Evolutionary conservation across 2,888 invertebrate species (phyloP), one percentile per base, ranked within the genome.

Genomic region (Punctoribates punctum): DNA sequence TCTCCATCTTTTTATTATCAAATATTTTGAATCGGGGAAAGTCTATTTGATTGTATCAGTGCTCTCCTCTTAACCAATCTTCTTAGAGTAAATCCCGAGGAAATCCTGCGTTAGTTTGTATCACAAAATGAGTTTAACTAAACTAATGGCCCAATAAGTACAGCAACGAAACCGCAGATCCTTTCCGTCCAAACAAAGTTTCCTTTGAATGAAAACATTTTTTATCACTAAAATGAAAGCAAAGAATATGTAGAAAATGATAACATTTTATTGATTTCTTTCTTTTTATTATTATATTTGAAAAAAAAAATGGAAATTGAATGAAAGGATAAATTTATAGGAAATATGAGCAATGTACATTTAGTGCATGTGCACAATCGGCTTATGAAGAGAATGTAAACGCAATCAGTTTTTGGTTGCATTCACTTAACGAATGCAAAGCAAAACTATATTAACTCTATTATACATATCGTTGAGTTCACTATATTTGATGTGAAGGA

Each of bases 321-420:
- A 65, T 65, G 65, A 65, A 57, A 65, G 65, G 65, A 65, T 65
- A 65, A 65, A 65, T 65, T 65, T 65, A 29, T 65, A 65, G 27
- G 3, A 57, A 8, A 57, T 57, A 13, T 57, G 23, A 57, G 46
- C 15, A 46, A 11, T 11, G n/a, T n/a, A n/a, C n/a, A n/a, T n/a
- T n/a, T n/a, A n/a, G n/a, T n/a, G n/a, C n/a, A n/a, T n/a, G 46
- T 46, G 15, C 15, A 57, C 5, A 4, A 57, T 5, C 25, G 9
- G 27, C 6, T 8, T 5, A 6, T 25, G 29, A 29, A 34, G n/a
- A 17, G 65, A 65, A 27, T 65, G 65, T 65, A 29, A 65, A 65
- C 13, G 34, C 65, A 65, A 65, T 65, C 29, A 65, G 29, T 34
- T 65, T 8, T 65, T 65, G 65, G 65, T 65, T 65, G 65, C 34